Percentiles rank a stretch among this genome's conserved stretches.
Conservation (phyloP, 2,888 invertebrate species). For the Portevinia maculata region DNA sequence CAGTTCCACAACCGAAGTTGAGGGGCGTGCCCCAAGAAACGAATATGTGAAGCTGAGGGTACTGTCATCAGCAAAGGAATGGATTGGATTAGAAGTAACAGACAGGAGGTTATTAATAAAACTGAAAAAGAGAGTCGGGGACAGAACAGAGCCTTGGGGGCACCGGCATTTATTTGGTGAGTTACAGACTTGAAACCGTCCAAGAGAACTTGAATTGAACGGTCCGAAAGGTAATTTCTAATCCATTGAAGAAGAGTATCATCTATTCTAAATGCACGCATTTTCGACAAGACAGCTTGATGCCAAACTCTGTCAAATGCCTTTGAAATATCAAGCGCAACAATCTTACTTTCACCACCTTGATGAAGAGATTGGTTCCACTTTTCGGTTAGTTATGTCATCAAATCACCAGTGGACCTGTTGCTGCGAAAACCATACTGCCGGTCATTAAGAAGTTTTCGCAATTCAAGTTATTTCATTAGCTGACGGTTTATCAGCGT, state of each 20-base stretch:
- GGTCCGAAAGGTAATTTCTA: slow-evolving; percentile 7
- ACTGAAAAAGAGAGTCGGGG: neutral
- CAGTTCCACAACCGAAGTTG: no score
- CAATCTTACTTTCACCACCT: no score
- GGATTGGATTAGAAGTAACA: slow-evolving; percentile 4
- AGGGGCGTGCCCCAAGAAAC: neutral
- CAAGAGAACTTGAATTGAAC: slow-evolving; percentile 5
- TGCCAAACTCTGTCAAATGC: neutral
- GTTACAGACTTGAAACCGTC: slow-evolving; percentile 6
- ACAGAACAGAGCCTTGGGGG: neutral
- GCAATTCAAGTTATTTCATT: no score
- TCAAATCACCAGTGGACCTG: no score
- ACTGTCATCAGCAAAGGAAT: slow-evolving; percentile 12
- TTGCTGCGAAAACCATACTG: no score
- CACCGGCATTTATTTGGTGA: slow-evolving; percentile 4
- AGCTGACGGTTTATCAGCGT: no score
- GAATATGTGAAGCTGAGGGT: slow-evolving; percentile 7
- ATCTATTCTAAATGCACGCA: slow-evolving; percentile 8
- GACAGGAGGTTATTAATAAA: neutral
- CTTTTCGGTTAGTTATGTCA: no score
- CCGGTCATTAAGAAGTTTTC: no score
- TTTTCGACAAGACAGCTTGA: slow-evolving; percentile 2
- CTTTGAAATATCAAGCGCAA: no score
- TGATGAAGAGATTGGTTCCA: neutral
- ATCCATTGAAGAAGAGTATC: slow-evolving; percentile 1